Evolutionary conservation across 1,140 invertebrate genomes (phyloP).

Genomic region (Oncopodura yosiiana): DNA sequence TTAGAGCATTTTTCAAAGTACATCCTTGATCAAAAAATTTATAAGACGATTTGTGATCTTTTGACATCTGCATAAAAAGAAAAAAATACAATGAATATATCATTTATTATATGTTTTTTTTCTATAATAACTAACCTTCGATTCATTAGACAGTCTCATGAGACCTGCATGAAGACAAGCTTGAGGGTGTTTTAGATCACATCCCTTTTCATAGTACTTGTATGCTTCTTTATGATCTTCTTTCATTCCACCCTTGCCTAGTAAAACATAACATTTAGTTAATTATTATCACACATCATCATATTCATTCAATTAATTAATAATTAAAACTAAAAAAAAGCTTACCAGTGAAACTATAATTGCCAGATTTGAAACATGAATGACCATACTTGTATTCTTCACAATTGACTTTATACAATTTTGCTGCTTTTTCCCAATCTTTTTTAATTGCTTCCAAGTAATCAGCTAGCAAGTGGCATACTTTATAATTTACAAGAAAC

Average conservation of each 20-base stretch:
- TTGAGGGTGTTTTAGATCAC: slow-evolving; percentile 54
- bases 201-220: slow-evolving; percentile 68
- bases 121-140: too few species aligned
- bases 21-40: slow-evolving; percentile 62
- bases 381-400: slow-evolving; percentile 65
- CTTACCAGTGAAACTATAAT: slow-evolving; percentile 48
- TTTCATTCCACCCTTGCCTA: slow-evolving; percentile 42
- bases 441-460: slow-evolving; percentile 71
- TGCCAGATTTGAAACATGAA: slow-evolving; percentile 77
- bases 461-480: slow-evolving; percentile 82
- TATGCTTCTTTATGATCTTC: slow-evolving; percentile 43
- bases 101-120: too few species aligned
- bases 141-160: slow-evolving; percentile 48
- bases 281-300: slow-evolving; percentile 37
- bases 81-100: not conserved
- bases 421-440: slow-evolving; percentile 63
- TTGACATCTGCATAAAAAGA: slow-evolving; percentile 28
- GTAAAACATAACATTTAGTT: too few species aligned
- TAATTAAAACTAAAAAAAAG: too few species aligned
- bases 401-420: slow-evolving; percentile 73
- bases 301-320: not conserved
- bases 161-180: slow-evolving; percentile 67
- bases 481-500: slow-evolving; percentile 42
- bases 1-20: slow-evolving; percentile 51
- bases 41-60: slow-evolving; percentile 46